Conservation (phyloP, 2,113 vertebrate species). For the Pristiophorus japonicus region DNA sequence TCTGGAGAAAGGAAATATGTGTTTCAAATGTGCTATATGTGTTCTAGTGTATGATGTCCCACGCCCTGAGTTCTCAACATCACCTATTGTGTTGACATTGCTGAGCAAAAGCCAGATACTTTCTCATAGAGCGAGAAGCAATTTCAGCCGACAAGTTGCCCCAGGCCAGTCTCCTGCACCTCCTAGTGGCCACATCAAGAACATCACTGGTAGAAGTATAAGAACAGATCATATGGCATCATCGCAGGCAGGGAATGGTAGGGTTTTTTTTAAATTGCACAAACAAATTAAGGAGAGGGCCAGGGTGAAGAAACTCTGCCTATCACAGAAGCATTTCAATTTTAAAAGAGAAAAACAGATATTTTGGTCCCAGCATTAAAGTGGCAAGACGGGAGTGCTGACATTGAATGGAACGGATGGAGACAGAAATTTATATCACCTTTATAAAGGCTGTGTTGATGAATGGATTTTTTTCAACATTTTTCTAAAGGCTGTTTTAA, state of each 20-base stretch:
- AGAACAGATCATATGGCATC: background rate
- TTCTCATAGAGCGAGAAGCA: background rate
- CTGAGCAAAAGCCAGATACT: background rate
- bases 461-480: background rate
- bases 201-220: background rate
- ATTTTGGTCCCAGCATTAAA: background rate
- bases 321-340: background rate
- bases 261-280: background rate
- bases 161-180: background rate
- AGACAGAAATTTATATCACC: background rate
- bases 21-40: too few species aligned
- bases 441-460: background rate
- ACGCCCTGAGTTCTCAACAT: background rate
- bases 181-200: background rate
- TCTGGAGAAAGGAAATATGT: too few species aligned
- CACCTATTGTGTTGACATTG: background rate
- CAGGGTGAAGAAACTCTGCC: background rate
- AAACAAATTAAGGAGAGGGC: background rate
- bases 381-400: background rate
- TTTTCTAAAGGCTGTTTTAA: background rate
- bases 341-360: background rate
- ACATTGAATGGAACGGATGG: background rate
- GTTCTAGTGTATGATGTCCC: background rate
- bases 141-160: background rate
- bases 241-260: background rate